phyloP scores from a whole-genome alignment of 2,113 vertebrate genomes.

The Propithecus coquereli region DNA sequence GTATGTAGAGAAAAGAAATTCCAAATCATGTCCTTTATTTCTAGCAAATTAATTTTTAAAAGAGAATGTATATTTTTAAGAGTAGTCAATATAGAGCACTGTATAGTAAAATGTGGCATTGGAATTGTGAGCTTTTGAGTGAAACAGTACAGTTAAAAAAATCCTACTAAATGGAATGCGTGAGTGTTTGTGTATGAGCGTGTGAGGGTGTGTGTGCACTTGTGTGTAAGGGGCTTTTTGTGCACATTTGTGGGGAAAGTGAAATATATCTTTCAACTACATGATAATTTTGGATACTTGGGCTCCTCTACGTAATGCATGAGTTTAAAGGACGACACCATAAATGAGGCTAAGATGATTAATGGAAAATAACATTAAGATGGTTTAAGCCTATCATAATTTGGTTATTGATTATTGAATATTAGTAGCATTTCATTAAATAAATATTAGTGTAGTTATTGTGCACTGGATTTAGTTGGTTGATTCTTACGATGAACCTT shows the following conservation, averaged over 20 bases:
- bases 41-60: slow-evolving; percentile 9
- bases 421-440: slow-evolving; percentile 81
- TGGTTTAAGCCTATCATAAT: slow-evolving; percentile 31
- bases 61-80: not conserved
- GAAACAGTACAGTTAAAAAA: not conserved
- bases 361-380: not conserved
- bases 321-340: not conserved
- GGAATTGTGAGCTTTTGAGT: not conserved
- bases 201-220: not conserved
- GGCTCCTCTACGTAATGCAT: not conserved
- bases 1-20: slow-evolving; percentile 23
- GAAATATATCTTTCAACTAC: slow-evolving; percentile 15
- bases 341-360: slow-evolving; percentile 8
- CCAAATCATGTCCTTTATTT: not conserved
- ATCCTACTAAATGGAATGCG: not conserved
- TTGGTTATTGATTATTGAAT: slow-evolving; percentile 68
- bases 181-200: not conserved
- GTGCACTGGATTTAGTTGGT: slow-evolving; percentile 69
- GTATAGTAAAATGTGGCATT: not conserved
- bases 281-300: not conserved
- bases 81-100: not conserved
- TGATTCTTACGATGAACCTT: slow-evolving; percentile 89
- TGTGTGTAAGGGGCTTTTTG: no score
- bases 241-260: not conserved
- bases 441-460: slow-evolving; percentile 81